These are phyloP conservation scores for Tuberolachnus salignus DNA, from an alignment of 2,888 invertebrate species.

Conservation along the genomic window DNA sequence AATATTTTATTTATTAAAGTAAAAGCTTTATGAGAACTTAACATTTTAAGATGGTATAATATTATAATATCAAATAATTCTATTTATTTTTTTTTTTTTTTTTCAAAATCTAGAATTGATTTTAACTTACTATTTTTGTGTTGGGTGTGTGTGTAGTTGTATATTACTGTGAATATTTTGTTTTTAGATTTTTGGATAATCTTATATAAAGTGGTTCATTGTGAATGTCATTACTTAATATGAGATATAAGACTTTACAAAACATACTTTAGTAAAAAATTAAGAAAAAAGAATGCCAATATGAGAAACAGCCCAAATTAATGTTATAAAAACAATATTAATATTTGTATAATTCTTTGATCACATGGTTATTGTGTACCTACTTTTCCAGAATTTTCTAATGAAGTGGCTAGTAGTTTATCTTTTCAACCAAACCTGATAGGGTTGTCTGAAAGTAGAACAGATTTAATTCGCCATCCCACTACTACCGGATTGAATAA, in stretches of 20 bases:
- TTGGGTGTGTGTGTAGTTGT: no score
- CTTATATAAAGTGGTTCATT: no score
- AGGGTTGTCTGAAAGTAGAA: constrained; percentile 8
- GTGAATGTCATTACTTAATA: no score
- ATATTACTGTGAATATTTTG: no score
- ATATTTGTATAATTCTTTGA: not conserved
- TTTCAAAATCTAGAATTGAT: no score
- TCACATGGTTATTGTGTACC: no score
- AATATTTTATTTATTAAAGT: not conserved
- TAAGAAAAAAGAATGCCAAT: not conserved
- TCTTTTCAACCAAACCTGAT: not conserved
- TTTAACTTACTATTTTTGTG: no score
- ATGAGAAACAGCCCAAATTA: not conserved
- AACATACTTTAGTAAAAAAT: no score
- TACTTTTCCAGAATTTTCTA: constrained; percentile 10
- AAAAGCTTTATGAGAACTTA: not conserved
- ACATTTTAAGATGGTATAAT: not conserved
- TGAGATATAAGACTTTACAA: no score
- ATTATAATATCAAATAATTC: no score
- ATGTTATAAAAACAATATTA: not conserved
- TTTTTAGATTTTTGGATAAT: no score
- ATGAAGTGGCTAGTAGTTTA: not conserved
- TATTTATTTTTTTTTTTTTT: no score
- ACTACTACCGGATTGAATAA: constrained; percentile 8
- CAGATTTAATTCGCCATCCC: not conserved